Base-by-base conservation (phyloP, 1,140 invertebrate species). In the Hylaeus volcanicus region DNA sequence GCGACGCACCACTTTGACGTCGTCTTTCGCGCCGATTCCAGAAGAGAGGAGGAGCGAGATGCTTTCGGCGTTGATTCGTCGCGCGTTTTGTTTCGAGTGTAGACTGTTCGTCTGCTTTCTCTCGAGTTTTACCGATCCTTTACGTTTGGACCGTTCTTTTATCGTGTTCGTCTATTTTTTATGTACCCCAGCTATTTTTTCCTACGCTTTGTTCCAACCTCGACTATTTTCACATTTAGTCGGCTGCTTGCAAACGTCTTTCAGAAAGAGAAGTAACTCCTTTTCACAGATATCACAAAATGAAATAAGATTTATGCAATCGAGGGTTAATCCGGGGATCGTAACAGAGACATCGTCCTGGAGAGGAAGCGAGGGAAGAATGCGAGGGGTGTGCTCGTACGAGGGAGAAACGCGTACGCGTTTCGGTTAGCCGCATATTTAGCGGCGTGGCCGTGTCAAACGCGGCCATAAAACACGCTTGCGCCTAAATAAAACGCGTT, bases 401-500 rank as follows among this genome's bases (percentile, higher is more conserved):
- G 65, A 26, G 15, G 53, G 45, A 14, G 26, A 58, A 41, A 70
- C 14, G 72, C 73, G 39, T 74, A 80, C 79, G 83, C 82, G 71
- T 39, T 26, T 26, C 66, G 68, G 77, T 66, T 60, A 88, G 88
- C 63, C 83, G 84, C 86, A 87, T 89, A 89, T 90, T 91, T 90
- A 90, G 85, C 88, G 73, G 86, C 75, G 74, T 61, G 79, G 65
- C 87, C 83, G 73, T 86, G 85, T 83, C 85, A 82, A 85, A 85
- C 86, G 86, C 70, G 86, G 79, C 88, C 90, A 91, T 91, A 91
- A 91, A 91, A 90, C 87, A 91, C 82, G 89, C 85, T 90, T 89
- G 89, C 86, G 89, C 82, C 85, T 88, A 89, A 91, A 91, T 90
- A 91, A 91, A 91, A 89, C 84, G 81, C 84, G 85, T 84, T 80